A percentile compares a stretch with the other conserved stretches of the same genome.
Evolutionary conservation across 2,797 vertebrate genomes (phyloP).

Genomic region (Gastrophryne carolinensis): DNA sequence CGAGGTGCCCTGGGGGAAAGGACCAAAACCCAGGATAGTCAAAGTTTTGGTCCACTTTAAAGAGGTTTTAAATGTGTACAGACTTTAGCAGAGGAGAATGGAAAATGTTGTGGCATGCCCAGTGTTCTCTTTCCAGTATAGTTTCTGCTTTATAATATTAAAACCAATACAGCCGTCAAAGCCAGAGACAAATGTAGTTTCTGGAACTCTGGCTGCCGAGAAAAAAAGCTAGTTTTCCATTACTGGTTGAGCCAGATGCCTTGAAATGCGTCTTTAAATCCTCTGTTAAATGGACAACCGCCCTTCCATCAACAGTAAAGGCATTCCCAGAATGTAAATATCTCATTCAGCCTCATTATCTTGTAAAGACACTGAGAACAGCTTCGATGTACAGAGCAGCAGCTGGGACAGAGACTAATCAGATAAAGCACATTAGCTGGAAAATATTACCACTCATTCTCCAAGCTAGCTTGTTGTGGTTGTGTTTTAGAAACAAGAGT

Average conservation of each 20-base stretch:
- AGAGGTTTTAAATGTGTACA: no score
- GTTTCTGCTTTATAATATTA: no score
- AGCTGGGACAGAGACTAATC: slow-evolving; percentile 1
- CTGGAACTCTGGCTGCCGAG: neutral
- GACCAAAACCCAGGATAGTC: no score
- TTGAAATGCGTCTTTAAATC: slow-evolving; percentile 8
- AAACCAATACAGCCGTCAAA: neutral
- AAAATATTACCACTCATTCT: slow-evolving; percentile 5
- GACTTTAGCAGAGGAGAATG: no score
- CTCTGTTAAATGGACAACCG: slow-evolving; percentile 1
- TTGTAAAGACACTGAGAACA: slow-evolving; percentile 38
- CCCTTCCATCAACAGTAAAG: slow-evolving; percentile 5
- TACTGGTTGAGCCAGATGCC: neutral
- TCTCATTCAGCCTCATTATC: slow-evolving; percentile 26
- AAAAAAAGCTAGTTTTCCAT: neutral
- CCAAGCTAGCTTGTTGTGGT: neutral
- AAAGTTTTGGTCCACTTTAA: no score
- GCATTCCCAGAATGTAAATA: slow-evolving; percentile 39
- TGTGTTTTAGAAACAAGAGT: neutral
- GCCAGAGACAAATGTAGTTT: neutral
- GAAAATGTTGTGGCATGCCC: no score
- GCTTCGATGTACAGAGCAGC: neutral
- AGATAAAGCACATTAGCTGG: neutral
- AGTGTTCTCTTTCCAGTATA: no score
- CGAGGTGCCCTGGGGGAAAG: no score